Percentiles rank a stretch among this genome's conserved stretches.
Evolutionary conservation across 1,140 invertebrate genomes (phyloP).

Genomic region (Araneus ventricosus): DNA sequence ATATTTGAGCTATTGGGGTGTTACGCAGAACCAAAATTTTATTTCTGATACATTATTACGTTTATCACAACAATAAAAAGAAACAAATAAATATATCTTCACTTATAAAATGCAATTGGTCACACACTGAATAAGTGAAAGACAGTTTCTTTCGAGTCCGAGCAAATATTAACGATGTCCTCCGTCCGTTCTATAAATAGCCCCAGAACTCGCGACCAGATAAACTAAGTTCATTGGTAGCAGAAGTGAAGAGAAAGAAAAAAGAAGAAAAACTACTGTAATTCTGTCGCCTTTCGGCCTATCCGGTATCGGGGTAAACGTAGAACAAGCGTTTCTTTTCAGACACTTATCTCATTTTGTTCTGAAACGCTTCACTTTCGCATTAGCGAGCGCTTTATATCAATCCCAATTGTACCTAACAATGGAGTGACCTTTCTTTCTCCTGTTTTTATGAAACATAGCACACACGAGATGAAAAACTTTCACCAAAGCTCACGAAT

Average conservation of each 20-base stretch:
- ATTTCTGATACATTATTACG: too few species aligned
- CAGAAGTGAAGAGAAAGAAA: neutral
- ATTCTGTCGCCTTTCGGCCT: neutral
- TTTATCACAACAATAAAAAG: too few species aligned
- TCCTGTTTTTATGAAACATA: neutral
- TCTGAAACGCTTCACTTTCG: neutral
- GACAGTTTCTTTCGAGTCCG: too few species aligned
- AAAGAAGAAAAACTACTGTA: neutral
- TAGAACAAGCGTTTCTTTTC: neutral
- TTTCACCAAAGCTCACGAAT: too few species aligned
- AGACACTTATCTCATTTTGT: conserved; percentile 22
- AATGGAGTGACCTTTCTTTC: neutral
- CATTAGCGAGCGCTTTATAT: neutral
- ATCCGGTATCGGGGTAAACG: neutral
- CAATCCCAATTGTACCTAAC: neutral
- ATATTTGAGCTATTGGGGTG: too few species aligned
- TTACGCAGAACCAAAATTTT: too few species aligned
- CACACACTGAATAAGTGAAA: too few species aligned
- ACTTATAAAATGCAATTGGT: too few species aligned
- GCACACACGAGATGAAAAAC: neutral
- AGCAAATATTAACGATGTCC: neutral
- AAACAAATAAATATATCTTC: too few species aligned
- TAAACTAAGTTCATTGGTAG: conserved; percentile 26
- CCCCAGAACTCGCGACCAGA: neutral
- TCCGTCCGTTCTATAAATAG: neutral